phyloP scores from a whole-genome alignment of 2,797 vertebrate species.

The Ispidina picta region DNA sequence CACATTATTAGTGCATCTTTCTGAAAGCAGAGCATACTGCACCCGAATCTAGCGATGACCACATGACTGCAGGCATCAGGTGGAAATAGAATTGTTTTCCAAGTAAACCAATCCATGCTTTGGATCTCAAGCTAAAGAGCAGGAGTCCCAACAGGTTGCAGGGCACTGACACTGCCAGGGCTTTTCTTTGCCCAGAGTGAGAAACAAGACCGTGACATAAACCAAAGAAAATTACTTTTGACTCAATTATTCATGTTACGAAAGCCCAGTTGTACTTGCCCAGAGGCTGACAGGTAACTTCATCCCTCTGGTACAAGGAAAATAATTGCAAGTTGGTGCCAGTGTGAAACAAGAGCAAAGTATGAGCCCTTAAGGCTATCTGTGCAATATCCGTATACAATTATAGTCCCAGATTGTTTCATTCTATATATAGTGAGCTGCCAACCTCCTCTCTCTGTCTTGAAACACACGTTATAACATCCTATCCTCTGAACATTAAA shows the following conservation, averaged over 20 bases:
- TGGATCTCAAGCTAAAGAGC: background rate
- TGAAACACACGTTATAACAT: background rate
- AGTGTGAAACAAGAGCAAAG: background rate
- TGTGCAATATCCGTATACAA: background rate
- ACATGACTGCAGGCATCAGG: background rate
- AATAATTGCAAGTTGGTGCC: constrained; percentile 29
- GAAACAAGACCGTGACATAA: background rate
- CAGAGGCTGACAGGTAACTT: constrained; percentile 29
- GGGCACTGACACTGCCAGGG: background rate
- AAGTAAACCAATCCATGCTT: background rate
- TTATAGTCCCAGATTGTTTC: background rate
- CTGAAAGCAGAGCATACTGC: background rate
- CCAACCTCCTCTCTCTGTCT: background rate
- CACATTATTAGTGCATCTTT: background rate
- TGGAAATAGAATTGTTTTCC: background rate
- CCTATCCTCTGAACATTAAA: background rate
- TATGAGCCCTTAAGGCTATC: constrained; percentile 19
- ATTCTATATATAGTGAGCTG: background rate
- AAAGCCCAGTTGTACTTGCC: constrained; percentile 17
- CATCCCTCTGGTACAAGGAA: background rate
- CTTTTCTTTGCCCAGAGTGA: background rate
- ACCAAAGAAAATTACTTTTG: constrained; percentile 3
- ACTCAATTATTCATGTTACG: background rate
- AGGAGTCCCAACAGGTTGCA: background rate
- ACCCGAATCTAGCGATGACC: background rate